phyloP scores from a whole-genome alignment of 2,888 invertebrate species.

The Peribatodes rhomboidaria region DNA sequence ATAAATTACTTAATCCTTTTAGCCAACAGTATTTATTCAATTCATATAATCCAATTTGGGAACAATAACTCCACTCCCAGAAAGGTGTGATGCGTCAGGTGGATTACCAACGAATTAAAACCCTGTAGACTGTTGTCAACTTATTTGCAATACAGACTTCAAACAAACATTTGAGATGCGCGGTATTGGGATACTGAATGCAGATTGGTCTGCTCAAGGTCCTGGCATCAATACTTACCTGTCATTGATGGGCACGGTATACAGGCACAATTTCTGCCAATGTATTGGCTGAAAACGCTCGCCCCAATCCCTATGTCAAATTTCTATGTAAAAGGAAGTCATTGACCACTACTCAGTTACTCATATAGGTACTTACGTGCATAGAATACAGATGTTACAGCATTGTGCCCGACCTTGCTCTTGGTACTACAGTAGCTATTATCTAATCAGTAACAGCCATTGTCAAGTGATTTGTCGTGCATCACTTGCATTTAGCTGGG shows the following conservation, averaged over 20 bases:
- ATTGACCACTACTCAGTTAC: neutral
- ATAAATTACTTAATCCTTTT: slow-evolving; percentile 12
- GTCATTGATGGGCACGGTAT: too few species aligned
- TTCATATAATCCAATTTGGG: slow-evolving; percentile 25
- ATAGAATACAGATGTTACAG: slow-evolving; percentile 10
- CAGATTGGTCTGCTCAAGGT: neutral
- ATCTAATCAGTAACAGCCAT: slow-evolving; percentile 17
- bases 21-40: slow-evolving; percentile 7
- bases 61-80: slow-evolving; percentile 35
- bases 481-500: slow-evolving; percentile 1
- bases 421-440: slow-evolving; percentile 20
- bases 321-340: neutral
- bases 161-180: too few species aligned
- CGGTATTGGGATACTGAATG: neutral
- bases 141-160: neutral
- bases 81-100: slow-evolving; percentile 41
- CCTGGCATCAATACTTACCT: neutral
- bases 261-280: neutral
- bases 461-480: slow-evolving; percentile 16
- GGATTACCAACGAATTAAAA: slow-evolving; percentile 12
- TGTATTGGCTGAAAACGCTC: neutral
- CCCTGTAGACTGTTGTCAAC: neutral
- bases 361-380: neutral
- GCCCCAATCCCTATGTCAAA: neutral
- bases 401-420: slow-evolving; percentile 43